Conservation (phyloP, 2,113 vertebrate genomes). For the Hystrix cristata region DNA sequence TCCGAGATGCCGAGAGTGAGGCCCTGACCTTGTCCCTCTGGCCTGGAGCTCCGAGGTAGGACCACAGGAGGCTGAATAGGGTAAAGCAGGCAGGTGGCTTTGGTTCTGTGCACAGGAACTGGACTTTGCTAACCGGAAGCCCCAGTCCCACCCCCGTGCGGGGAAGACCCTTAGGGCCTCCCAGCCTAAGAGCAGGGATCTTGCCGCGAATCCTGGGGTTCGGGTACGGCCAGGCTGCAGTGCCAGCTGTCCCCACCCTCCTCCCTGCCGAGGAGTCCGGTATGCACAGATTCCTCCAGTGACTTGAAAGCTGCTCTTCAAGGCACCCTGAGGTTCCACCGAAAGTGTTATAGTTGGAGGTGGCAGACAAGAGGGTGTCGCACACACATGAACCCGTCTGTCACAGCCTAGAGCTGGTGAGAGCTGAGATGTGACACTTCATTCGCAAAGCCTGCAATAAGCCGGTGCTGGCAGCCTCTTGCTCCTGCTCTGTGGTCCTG, state of each 20-base stretch:
- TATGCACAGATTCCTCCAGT: neutral
- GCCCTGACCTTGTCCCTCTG: neutral
- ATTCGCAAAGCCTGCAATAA: neutral
- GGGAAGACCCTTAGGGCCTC: too few relatives aligned
- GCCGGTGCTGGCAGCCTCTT: slow-evolving; percentile 21
- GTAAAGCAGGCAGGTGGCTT: neutral
- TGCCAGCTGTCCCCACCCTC: neutral
- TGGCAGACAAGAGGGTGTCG: neutral
- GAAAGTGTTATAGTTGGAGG: neutral
- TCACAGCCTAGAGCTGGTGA: slow-evolving; percentile 21
- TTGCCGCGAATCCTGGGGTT: neutral
- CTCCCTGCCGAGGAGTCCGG: neutral
- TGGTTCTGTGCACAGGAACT: neutral
- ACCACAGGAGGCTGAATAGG: neutral
- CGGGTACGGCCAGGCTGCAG: neutral
- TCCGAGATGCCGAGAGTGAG: slow-evolving; percentile 39
- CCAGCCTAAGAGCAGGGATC: neutral
- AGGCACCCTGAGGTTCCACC: neutral
- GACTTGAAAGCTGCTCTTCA: neutral
- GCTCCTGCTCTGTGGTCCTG: neutral
- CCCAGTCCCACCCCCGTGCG: neutral
- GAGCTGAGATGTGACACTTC: slow-evolving; percentile 53
- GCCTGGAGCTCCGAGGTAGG: slow-evolving; percentile 26
- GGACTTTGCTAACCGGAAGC: slow-evolving; percentile 7
- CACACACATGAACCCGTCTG: slow-evolving; percentile 47